Evolutionary conservation across 2,888 invertebrate genomes (phyloP).

Genomic region (Sicus ferrugineus): DNA sequence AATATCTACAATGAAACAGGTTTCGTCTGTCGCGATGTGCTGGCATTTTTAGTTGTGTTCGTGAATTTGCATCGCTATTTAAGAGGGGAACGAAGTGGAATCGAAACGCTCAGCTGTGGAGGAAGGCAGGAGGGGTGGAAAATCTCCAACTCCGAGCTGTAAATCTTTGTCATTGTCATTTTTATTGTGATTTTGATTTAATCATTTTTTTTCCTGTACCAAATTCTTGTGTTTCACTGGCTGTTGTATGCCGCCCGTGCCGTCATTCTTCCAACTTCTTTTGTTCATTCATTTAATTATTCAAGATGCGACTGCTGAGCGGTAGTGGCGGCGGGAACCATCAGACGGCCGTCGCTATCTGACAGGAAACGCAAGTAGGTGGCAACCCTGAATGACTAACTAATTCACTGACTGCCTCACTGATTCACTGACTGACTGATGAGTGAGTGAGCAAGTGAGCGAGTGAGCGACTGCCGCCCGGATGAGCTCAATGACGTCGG

Average conservation of each 20-base stretch:
- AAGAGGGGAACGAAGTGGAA: not conserved
- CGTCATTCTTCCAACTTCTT: not conserved
- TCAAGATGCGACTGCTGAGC: constrained; percentile 4
- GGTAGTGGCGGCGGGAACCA: not conserved
- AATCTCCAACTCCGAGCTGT: not conserved
- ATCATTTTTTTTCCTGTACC: not conserved
- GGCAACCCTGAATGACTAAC: not conserved
- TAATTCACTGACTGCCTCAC: not conserved
- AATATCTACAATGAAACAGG: not conserved
- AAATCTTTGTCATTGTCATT: not conserved
- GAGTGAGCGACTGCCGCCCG: not conserved
- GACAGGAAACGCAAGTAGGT: constrained; percentile 27
- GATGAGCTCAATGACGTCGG: not conserved
- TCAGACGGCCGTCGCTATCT: not conserved
- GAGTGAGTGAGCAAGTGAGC: not conserved
- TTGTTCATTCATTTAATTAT: constrained; percentile 27
- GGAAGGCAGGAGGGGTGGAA: not conserved
- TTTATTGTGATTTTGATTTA: not conserved
- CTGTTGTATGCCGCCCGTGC: not conserved
- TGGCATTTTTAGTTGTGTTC: constrained; percentile 12
- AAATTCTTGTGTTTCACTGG: constrained; percentile 3
- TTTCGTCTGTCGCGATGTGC: not conserved
- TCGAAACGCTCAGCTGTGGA: not conserved
- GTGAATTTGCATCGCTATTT: constrained; percentile 22
- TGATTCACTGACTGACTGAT: not conserved